phyloP scores from a whole-genome alignment of 2,888 invertebrate genomes.

The Ochropacha duplaris region DNA sequence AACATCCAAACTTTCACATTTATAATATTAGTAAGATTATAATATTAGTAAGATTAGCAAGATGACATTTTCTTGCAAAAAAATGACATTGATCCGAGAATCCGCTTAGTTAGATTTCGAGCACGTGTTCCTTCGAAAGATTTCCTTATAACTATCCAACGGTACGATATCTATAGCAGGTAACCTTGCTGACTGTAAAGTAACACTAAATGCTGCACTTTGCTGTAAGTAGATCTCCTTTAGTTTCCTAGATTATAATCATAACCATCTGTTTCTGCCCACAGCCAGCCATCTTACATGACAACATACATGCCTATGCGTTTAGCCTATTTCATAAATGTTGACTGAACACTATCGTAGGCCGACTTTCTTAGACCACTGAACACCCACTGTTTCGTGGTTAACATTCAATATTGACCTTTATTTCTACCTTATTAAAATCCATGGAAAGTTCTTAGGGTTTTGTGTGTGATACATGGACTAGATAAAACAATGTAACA shows the following conservation, averaged over 20 bases:
- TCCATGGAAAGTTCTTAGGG: neutral
- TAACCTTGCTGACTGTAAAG: too few species aligned
- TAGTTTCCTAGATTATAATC: neutral
- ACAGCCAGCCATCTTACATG: neutral
- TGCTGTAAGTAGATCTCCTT: neutral
- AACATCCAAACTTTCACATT: too few species aligned
- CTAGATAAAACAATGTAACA: neutral
- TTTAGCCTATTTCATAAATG: neutral
- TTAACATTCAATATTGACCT: neutral
- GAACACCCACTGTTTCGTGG: neutral
- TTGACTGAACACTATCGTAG: neutral
- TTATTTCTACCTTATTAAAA: neutral
- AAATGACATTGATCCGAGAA: too few species aligned
- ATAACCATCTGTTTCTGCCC: neutral
- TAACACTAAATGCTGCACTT: too few species aligned
- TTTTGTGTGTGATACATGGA: neutral
- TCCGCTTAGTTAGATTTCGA: too few species aligned
- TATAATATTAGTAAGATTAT: too few species aligned
- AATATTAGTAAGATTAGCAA: too few species aligned
- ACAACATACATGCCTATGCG: neutral
- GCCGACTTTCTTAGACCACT: neutral
- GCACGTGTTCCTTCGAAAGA: neutral
- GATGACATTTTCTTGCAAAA: too few species aligned
- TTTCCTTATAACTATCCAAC: too few species aligned
- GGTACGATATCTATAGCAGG: too few species aligned